Evolutionary conservation across 2,797 vertebrate species (phyloP), one percentile per base, ranked within the genome.

Genomic region (Ambastaia sidthimunki): DNA sequence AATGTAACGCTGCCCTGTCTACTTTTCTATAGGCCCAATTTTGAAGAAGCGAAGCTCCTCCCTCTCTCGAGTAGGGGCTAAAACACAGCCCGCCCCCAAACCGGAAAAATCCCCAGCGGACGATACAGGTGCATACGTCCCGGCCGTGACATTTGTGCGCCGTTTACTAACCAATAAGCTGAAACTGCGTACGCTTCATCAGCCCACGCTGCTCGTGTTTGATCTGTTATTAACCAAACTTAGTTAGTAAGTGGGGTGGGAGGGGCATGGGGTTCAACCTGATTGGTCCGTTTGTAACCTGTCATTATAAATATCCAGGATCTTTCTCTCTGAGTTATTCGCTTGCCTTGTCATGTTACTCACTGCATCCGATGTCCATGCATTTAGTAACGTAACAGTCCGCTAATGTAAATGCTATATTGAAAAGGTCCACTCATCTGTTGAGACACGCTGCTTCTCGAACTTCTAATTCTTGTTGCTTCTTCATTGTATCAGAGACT

Each of bases 31-130:
- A 94, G 93, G 93, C 90, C 88, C 71, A 83, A 79, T 87, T 75
- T 80, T 92, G 91, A 95, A 93, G 93, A 96, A 92, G 91, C 95
- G 96, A 92, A 98, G 95, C 88, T 94, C 95, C 74, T 97, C 96
- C 86, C 93, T 98, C 86, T 94, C 85, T 88, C 95, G 95, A 91
- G 92, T 94, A 89, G 93, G 89, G 89, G 93, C 86, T 91, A 94
- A 94, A 92, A 87, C 88, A 21, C 92, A 92, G 9, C 86, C 91
- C 76, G 86, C 91, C 89, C 65, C 90, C 85, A 95, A 93, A 82
- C 70, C 92, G 90, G 94, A 95, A 89, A 95, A 94, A 89, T 84
- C 89, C 70, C 92, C 94, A 84, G 91, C 94, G 86, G 93, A 95
- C 89, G 94, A 95, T 90, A 21, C 94, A 95, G 94, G 94, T 97